Base-by-base conservation (phyloP, 2,888 invertebrate genomes). In the Salticus scenicus region DNA sequence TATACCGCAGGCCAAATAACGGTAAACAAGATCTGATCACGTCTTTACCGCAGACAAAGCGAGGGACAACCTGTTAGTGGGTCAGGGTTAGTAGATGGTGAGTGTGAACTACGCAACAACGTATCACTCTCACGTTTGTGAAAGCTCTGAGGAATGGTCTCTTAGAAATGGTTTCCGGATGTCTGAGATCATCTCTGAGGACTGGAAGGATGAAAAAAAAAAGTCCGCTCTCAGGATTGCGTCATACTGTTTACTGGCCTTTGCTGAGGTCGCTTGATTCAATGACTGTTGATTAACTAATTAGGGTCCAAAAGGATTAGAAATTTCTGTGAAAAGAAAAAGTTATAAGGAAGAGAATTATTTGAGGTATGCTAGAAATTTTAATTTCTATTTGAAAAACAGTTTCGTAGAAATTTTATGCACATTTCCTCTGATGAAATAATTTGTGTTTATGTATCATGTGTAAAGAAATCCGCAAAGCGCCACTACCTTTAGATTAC, bases 101-200 rank as follows among this genome's bases (percentile, higher is more conserved):
- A 57, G 33, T 57, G 57, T 51, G 47, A 70, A 77, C 77, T 77
- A 70, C 77, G 77, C 70, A 77, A 77, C 70, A 57, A 77, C 47
- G 33, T 67, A 24, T 24, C 24, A 5, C 57, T 57, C 4, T 37
- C 37, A 5, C 12, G 24, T 47, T 17, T 17, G 57, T 0, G 24
- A 24, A 4, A 24, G 47, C 2, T 7, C 10, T 12, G 47, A 47
- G 17, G 37, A 47, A 47, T 47, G 47, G 47, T 47, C 47, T 5
- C 10, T 57, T 20, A 57, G 57, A 17, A 57, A 57, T 57, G 57
- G 57, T 57, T 57, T 57, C 57, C 57, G 57, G 57, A 17, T 47
- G 5, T 57, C 5, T 57, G 57, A 57, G 57, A 57, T 57, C 57
- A 57, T 24, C 24, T 5, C 24, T 8, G 12, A 24, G 57, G 24